A percentile compares a stretch with the other conserved stretches of the same genome.
phyloP scores from a whole-genome alignment of 2,888 invertebrate species.

The Drymonia ruficornis region DNA sequence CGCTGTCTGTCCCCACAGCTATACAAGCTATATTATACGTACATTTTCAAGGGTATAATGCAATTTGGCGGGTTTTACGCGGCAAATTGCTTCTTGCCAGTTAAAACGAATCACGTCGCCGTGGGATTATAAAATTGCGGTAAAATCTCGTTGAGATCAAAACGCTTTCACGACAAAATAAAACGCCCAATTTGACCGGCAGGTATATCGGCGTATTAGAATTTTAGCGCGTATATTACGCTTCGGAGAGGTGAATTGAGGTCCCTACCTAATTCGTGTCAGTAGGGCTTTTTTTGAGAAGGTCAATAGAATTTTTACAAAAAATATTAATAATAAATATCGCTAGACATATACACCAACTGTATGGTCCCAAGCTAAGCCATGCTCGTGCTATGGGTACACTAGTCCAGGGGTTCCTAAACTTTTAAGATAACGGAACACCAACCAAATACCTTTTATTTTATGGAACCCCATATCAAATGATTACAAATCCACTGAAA shows the following conservation, averaged over 20 bases:
- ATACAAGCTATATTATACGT: background rate
- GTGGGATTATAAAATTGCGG: slow-evolving; percentile 70
- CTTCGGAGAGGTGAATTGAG: background rate
- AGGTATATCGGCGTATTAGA: slow-evolving; percentile 31
- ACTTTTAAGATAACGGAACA: too few relatives aligned
- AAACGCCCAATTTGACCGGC: slow-evolving; percentile 47
- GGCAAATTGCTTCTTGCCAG: slow-evolving; percentile 68
- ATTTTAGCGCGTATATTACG: slow-evolving; percentile 25
- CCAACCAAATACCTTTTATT: too few relatives aligned
- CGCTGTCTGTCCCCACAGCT: background rate
- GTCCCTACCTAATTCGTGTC: background rate
- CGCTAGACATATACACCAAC: too few relatives aligned
- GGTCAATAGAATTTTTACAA: background rate
- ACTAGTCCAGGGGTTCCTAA: too few relatives aligned
- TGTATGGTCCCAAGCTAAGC: too few relatives aligned
- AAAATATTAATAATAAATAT: too few relatives aligned
- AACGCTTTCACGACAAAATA: slow-evolving; percentile 54
- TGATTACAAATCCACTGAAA: too few relatives aligned
- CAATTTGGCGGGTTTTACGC: slow-evolving; percentile 59
- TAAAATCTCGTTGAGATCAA: slow-evolving; percentile 61
- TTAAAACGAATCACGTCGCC: slow-evolving; percentile 71
- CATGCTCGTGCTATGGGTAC: too few relatives aligned
- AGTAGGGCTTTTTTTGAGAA: background rate
- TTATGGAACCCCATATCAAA: too few relatives aligned
- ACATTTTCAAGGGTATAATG: slow-evolving; percentile 56